Evolutionary conservation across 2,113 vertebrate genomes (phyloP), one percentile per base, ranked within the genome.

Genomic region (Phyllostomus hastatus): DNA sequence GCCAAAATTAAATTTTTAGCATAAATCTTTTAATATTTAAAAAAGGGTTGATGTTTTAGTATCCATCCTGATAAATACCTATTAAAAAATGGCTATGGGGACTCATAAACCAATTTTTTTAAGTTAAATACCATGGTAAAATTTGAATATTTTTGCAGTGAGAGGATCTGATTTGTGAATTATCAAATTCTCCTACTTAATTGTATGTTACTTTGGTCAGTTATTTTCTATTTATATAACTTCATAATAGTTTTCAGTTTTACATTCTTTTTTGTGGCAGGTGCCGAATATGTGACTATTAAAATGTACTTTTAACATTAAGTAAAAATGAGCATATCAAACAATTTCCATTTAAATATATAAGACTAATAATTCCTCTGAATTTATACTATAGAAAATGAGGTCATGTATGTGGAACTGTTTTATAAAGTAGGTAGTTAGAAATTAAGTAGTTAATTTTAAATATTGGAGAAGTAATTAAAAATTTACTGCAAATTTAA

Each of bases 381-480:
- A 78, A 90, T 87, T 66, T 93, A 48, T 90, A 50, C 35, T 54
- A 12, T 66, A 11, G 91, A 85, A 93, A 88, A 54, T 95, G 41
- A 95, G 41, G 28, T 79, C 61, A 54, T 88, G 19, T 84, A 69
- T 80, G 8, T 94, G 61, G 46, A 95, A 70, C 35, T 82, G 41
- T 75, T 87, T 86, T 90, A 87, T 79, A 90, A 89, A 57, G 43
- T 43, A 52, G 9, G 15, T 91, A 54, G 10, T 83, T 90, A 91
- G 19, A 96, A 85, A 94, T 84, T 92, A 81, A 59, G 78, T 85
- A n/a, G 26, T 48, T 95, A 89, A 61, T 59, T 93, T 84, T 95
- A 70, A 86, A 26, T 43, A 67, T n/a, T 57, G 64, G 35, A 61
- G 33, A 90, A 59, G 10, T 86, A 83, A 82, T 57, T 81, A 17